Percentiles rank a stretch among this genome's conserved stretches.
Evolutionary conservation across 2,113 vertebrate genomes (phyloP).

Genomic region (Scomber colias): DNA sequence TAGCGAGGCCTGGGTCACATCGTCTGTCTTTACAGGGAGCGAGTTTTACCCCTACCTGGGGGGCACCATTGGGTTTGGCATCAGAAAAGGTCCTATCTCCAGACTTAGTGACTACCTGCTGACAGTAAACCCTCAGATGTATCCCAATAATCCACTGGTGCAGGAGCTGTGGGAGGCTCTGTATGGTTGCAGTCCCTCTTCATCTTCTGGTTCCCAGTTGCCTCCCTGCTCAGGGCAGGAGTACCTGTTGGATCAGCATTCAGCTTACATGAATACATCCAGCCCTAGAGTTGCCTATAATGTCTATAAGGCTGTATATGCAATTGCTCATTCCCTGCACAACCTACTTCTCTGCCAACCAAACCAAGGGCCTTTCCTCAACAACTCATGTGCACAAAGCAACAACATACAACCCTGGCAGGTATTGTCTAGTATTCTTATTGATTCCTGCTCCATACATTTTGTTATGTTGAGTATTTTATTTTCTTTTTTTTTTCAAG

Average conservation of each 20-base stretch:
- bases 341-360: conserved; percentile 79
- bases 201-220: conserved; percentile 21
- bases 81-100: conserved; percentile 76
- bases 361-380: conserved; percentile 78
- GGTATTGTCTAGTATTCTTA: conserved; percentile 62
- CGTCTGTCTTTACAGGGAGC: conserved; percentile 79
- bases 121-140: conserved; percentile 74
- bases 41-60: conserved; percentile 81
- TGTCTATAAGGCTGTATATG: conserved; percentile 82
- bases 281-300: conserved; percentile 81
- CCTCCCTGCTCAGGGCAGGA: conserved; percentile 79
- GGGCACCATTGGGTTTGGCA: conserved; percentile 84
- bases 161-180: conserved; percentile 81
- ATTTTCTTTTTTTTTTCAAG: conserved; percentile 56
- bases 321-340: conserved; percentile 84
- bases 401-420: conserved; percentile 82
- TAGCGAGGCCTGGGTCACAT: conserved; percentile 85
- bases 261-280: conserved; percentile 81
- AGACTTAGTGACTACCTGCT: conserved; percentile 77
- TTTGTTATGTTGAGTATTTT: not conserved
- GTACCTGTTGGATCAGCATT: conserved; percentile 66
- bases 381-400: conserved; percentile 78
- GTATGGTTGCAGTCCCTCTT: conserved; percentile 77
- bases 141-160: conserved; percentile 76
- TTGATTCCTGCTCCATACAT: not conserved